Percentiles rank a stretch among this genome's conserved stretches.
Conservation (phyloP, 1,140 invertebrate genomes). For the Tetramorium parvispinum region DNA sequence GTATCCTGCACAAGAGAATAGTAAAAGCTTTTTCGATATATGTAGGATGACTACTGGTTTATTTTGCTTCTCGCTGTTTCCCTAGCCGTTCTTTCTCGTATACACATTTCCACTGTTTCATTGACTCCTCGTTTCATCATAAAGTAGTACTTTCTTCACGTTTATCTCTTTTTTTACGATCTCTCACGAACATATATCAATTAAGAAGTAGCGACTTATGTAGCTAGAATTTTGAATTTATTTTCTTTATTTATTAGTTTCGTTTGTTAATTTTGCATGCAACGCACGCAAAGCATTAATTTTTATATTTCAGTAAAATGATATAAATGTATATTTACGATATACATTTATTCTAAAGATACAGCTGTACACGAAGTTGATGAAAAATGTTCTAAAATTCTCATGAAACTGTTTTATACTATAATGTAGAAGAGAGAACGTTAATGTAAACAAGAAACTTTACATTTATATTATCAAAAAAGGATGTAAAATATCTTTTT, state of each 20-base stretch:
- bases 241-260: not conserved
- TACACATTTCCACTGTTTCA: not conserved
- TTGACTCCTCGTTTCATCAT: not conserved
- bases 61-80: constrained; percentile 23
- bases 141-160: constrained; percentile 11
- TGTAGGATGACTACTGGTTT: not conserved
- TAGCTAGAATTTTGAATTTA: not conserved
- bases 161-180: not conserved
- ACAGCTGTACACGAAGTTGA: not conserved
- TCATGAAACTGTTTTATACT: not conserved
- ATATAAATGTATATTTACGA: not conserved
- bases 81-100: not conserved
- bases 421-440: not conserved
- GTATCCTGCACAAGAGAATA: not conserved
- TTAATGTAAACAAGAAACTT: not conserved
- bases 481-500: not conserved
- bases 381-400: not conserved
- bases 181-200: not conserved
- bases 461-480: not conserved
- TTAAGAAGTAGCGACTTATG: not conserved
- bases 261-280: not conserved
- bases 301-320: not conserved
- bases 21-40: not conserved
- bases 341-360: not conserved
- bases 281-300: not conserved